Conservation (phyloP, 37 sponge, comb jelly and placozoan genomes). For the Theonella swinhoei region DNA sequence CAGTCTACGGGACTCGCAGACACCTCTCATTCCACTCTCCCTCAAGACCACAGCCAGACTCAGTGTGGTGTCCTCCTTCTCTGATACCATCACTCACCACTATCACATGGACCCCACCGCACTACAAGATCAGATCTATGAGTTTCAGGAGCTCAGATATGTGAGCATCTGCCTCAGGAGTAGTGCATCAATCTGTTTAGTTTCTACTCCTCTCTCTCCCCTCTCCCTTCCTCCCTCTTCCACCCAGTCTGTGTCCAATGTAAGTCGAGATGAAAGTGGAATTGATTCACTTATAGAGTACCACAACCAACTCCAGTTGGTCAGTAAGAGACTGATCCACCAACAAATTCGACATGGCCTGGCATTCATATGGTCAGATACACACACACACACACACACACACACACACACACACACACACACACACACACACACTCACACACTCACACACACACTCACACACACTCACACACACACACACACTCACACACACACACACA, state of each 20-base stretch:
- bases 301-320: conserved; percentile 45
- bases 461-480: neutral
- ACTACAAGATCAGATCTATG: conserved; percentile 33
- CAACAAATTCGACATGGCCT: conserved; percentile 17
- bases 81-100: conserved; percentile 35
- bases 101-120: conserved; percentile 44
- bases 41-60: conserved; percentile 53
- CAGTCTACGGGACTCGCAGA: conserved; percentile 19
- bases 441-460: neutral
- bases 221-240: neutral
- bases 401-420: neutral
- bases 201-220: too few relatives aligned
- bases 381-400: neutral
- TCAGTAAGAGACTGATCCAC: conserved; percentile 54
- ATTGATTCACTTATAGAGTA: conserved; percentile 40
- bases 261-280: conserved; percentile 35
- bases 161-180: conserved; percentile 8
- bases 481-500: neutral
- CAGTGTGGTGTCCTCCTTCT: conserved; percentile 15
- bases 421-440: neutral
- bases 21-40: conserved; percentile 60
- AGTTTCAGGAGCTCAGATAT: conserved; percentile 54
- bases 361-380: conserved; percentile 36
- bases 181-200: too few relatives aligned
- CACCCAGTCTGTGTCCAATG: conserved; percentile 10